Evolutionary conservation across 2,888 invertebrate species (phyloP).

Genomic region (Gymnoscelis rufifasciata): DNA sequence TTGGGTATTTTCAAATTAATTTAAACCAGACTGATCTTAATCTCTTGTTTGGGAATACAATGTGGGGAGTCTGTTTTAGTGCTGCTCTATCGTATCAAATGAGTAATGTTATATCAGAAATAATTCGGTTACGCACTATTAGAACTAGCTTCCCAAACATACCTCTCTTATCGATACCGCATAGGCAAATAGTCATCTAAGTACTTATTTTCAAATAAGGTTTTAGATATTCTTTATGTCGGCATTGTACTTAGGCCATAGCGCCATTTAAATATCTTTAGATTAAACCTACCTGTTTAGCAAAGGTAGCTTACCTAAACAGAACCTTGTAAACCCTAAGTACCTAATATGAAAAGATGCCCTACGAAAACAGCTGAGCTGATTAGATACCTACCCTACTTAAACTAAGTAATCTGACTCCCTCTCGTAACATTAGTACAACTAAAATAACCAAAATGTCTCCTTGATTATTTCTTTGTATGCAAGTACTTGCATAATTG

Average conservation of each 20-base stretch:
- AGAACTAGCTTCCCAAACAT: too few relatives aligned
- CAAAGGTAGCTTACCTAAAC: too few relatives aligned
- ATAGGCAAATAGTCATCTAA: too few relatives aligned
- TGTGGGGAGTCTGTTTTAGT: background rate
- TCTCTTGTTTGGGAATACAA: background rate
- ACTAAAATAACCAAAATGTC: background rate
- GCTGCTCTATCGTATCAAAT: background rate
- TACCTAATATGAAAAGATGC: background rate
- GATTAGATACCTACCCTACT: background rate
- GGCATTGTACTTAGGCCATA: slow-evolving; percentile 3
- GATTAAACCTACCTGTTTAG: background rate
- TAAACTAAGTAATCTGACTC: background rate
- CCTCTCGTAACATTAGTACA: slow-evolving; percentile 1
- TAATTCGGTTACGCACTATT: too few relatives aligned
- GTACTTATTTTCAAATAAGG: too few relatives aligned
- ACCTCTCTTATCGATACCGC: too few relatives aligned
- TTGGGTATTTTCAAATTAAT: background rate
- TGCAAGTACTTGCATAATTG: background rate
- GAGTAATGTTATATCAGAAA: background rate
- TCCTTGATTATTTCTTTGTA: background rate
- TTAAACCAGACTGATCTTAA: background rate
- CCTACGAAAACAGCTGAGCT: slow-evolving; percentile 5
- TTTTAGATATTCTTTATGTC: background rate
- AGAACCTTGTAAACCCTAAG: background rate
- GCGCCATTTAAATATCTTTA: slow-evolving; percentile 1